These are phyloP conservation scores for Poicephalus gulielmi DNA, from an alignment of 2,113 vertebrate species.

Conservation along the genomic window DNA sequence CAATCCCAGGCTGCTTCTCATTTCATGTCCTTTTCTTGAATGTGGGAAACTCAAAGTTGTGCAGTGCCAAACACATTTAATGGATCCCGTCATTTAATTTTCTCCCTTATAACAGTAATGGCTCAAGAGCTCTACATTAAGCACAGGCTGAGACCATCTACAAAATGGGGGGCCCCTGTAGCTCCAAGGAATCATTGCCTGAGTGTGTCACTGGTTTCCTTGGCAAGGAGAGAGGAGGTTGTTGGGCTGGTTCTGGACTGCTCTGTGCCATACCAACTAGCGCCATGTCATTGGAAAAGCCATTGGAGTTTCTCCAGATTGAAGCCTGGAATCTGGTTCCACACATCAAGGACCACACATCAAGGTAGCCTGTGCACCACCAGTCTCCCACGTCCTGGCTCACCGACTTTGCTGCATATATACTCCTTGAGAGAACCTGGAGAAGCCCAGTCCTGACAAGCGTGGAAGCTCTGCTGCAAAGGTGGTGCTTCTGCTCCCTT, in stretches of 20 bases:
- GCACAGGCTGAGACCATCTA: background rate
- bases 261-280: background rate
- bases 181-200: background rate
- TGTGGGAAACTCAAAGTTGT: no score
- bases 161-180: background rate
- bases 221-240: background rate
- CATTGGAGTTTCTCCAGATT: background rate
- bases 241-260: rapidly evolving
- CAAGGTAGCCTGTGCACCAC: background rate
- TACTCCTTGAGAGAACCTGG: background rate
- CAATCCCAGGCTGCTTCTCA: background rate
- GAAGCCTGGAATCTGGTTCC: background rate
- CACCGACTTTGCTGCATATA: background rate
- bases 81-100: no score
- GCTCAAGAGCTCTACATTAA: background rate
- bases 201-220: background rate
- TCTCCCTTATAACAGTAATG: background rate
- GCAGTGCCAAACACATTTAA: no score
- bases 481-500: background rate
- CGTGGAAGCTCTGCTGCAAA: rapidly evolving
- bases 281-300: background rate
- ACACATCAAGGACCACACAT: rapidly evolving
- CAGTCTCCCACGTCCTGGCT: background rate
- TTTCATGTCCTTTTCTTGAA: background rate
- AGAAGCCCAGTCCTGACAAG: background rate